Evolutionary conservation across 2,888 invertebrate genomes (phyloP), one percentile per base, ranked within the genome.

Genomic region (Drosophila mulleri): DNA sequence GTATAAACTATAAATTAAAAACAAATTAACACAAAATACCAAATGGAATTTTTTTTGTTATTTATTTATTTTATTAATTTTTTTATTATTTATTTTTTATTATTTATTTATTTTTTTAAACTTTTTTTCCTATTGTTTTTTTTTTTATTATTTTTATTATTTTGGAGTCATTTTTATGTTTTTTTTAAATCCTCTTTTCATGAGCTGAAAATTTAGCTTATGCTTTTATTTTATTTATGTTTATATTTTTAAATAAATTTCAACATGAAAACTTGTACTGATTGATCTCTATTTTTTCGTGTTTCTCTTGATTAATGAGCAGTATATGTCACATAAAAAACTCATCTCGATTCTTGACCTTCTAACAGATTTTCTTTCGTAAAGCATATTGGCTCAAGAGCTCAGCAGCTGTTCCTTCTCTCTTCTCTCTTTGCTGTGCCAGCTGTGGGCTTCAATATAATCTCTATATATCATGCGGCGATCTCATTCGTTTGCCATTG

Each of bases 401-500:
- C 52, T 54, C 41, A 12, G 23, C 54, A 37, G 41, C 39, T 53
- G 53, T 16, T 39, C 16, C 6, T 16, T 18, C 32, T 32, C 9
- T 9, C 32, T 32, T 11, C 50, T 4, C 18, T 4, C 32, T 8
- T 1, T 18, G 56, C 16, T 8, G 18, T 18, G 56, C 16, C 56
- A 57, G 56, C 56, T 57, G 56, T 57, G 32, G 32, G 56, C 29
- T 44, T 57, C 42, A 44, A 32, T 58, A 37, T 45, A 12, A 35
- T 23, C 23, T 35, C 8, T 39, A 39, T 68, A 9, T 56, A 9
- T 48, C 29, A 37, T 16, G 11, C 1, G 7, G 39, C 23, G 41
- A 41, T 7, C 37, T 58, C 20, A 45, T 60, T 47, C 44, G 9
- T 53, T 54, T 71, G 63, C 16, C 69, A 69, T 69, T 69, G 69